These are phyloP conservation scores for Lateolabrax maculatus DNA, from an alignment of 2,797 vertebrate species.

Conservation along the genomic window DNA sequence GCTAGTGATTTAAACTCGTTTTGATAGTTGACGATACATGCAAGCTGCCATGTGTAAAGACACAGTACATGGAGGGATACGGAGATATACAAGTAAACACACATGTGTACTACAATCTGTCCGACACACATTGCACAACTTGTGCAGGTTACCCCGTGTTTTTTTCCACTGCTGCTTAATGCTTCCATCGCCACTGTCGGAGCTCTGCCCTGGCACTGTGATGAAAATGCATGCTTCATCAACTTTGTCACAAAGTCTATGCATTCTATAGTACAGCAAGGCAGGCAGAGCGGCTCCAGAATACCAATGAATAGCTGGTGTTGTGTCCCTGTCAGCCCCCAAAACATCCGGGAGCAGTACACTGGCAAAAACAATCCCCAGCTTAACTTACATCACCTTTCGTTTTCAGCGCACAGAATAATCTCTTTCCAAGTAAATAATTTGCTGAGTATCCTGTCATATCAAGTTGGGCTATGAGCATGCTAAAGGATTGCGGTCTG, in stretches of 20 bases:
- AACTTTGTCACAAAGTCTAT: slow-evolving; percentile 80
- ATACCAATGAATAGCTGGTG: slow-evolving; percentile 63
- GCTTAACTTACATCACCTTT: slow-evolving; percentile 53
- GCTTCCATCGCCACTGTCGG: slow-evolving; percentile 36
- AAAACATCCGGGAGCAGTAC: slow-evolving; percentile 46
- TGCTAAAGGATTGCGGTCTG: slow-evolving; percentile 46
- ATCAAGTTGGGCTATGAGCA: slow-evolving; percentile 36
- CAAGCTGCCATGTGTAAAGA: not conserved
- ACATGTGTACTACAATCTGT: slow-evolving; percentile 9
- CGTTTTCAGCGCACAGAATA: slow-evolving; percentile 33
- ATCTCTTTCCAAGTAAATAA: slow-evolving; percentile 67
- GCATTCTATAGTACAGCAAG: slow-evolving; percentile 69
- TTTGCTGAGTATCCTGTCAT: slow-evolving; percentile 56
- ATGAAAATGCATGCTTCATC: slow-evolving; percentile 78
- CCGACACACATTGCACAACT: slow-evolving; percentile 22
- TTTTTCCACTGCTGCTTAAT: slow-evolving; percentile 29
- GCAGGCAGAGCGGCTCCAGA: slow-evolving; percentile 40
- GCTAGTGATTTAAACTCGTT: not conserved
- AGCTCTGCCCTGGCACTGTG: slow-evolving; percentile 40
- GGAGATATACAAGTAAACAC: slow-evolving; percentile 12
- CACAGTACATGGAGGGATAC: not conserved
- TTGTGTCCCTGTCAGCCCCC: slow-evolving; percentile 52
- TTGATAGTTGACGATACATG: not conserved
- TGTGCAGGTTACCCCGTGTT: slow-evolving; percentile 4
- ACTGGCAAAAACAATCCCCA: slow-evolving; percentile 46